phyloP scores from a whole-genome alignment of 2,888 invertebrate species.

The Cataglyphis livida region DNA sequence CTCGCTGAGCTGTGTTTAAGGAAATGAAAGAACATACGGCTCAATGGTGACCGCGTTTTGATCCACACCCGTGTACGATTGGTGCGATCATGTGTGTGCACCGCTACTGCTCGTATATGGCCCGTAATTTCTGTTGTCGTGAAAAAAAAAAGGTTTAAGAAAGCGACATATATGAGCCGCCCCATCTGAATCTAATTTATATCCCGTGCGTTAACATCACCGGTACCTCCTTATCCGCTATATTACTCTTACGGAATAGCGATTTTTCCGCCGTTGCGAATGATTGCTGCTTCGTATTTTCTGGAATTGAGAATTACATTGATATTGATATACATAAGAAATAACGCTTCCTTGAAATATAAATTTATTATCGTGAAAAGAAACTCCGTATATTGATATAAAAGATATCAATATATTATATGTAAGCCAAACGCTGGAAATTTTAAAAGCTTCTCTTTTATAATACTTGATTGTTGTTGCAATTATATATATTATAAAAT shows the following conservation, averaged over 20 bases:
- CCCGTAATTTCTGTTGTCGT: slow-evolving; percentile 30
- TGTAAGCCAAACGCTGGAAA: slow-evolving; percentile 4
- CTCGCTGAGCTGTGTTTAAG: slow-evolving; percentile 43
- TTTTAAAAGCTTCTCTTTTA: not conserved
- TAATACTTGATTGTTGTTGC: not conserved
- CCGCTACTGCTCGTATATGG: slow-evolving; percentile 28
- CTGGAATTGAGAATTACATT: slow-evolving; percentile 47
- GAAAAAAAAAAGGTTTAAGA: slow-evolving; percentile 43
- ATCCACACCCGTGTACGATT: slow-evolving; percentile 44
- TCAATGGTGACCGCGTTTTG: slow-evolving; percentile 56
- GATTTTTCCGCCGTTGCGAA: slow-evolving; percentile 28
- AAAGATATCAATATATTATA: not conserved
- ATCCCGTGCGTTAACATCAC: slow-evolving; percentile 32
- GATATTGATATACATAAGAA: slow-evolving; percentile 5
- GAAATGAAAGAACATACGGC: slow-evolving; percentile 48
- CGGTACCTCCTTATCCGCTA: slow-evolving; percentile 23
- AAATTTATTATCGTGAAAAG: not conserved
- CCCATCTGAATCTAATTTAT: slow-evolving; percentile 33
- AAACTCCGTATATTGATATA: not conserved
- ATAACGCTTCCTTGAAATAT: slow-evolving; percentile 5
- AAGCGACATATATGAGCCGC: slow-evolving; percentile 40
- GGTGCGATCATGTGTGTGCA: slow-evolving; percentile 27
- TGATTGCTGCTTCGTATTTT: slow-evolving; percentile 44
- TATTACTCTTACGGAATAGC: slow-evolving; percentile 21
- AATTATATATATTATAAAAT: too few relatives aligned